A percentile compares a stretch with the other conserved stretches of the same genome.
These are phyloP conservation scores for Lamellibrachia satsuma DNA, from an alignment of 2,888 invertebrate genomes.

Conservation along the genomic window DNA sequence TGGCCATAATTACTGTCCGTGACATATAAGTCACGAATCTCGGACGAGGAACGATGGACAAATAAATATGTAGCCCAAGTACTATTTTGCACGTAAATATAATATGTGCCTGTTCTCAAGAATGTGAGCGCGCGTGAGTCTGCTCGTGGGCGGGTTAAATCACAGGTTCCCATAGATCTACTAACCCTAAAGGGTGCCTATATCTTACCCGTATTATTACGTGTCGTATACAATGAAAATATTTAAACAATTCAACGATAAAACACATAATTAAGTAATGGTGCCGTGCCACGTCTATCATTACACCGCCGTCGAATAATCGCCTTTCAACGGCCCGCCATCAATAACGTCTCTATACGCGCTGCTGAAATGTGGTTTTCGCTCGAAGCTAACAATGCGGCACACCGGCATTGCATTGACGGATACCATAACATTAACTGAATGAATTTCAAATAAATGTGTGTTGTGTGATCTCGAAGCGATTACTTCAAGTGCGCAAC, in stretches of 20 bases:
- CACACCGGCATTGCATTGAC: background rate
- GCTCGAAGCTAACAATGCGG: background rate
- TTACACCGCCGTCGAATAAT: background rate
- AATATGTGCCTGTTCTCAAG: too few species aligned
- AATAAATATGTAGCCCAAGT: too few species aligned
- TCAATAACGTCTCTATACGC: slow-evolving; percentile 13
- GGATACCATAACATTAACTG: background rate
- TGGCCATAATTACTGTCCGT: too few species aligned
- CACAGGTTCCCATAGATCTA: background rate
- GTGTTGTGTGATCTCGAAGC: background rate
- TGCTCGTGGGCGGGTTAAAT: too few species aligned
- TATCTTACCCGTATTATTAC: background rate
- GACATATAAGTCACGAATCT: too few species aligned
- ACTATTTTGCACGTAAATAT: too few species aligned
- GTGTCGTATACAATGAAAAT: background rate
- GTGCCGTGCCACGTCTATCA: background rate
- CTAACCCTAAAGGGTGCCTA: slow-evolving; percentile 2
- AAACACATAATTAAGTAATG: slow-evolving; percentile 4
- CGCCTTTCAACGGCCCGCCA: slow-evolving; percentile 2
- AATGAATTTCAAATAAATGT: slow-evolving; percentile 1
- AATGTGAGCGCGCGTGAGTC: too few species aligned
- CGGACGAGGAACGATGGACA: too few species aligned
- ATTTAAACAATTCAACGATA: background rate
- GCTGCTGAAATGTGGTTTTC: background rate
- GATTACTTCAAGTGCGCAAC: background rate